Evolutionary conservation across 2,113 vertebrate species (phyloP), one percentile per base, ranked within the genome.

Genomic region (Speoplatyrhinus poulsoni): DNA sequence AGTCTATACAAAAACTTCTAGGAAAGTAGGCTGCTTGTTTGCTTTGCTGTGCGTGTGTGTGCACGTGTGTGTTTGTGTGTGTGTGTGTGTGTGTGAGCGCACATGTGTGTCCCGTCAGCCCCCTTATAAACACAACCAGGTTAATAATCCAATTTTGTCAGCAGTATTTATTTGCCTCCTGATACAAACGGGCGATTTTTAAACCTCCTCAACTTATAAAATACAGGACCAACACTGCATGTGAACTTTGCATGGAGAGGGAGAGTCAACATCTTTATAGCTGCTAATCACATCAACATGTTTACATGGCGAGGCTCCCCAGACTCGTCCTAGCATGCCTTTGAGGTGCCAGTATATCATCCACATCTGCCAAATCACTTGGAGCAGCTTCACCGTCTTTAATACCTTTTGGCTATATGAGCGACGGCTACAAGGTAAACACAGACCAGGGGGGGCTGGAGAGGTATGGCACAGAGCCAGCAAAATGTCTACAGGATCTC

Each of bases 11-110:
- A 73, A 80, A 88, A 85, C 85, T 92, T 94, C 91, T 93, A 92
- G 91, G 93, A 93, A 93, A 88, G 58, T 6, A 10, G 74, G 73
- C 63, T 88, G 84, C 87, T 84, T 89, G 82, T 87, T 89, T 92
- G 81, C 76, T 77, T 82, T 17, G 36, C 7, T 66, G 56, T 49
- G 16, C 60, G 19, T 60, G 63, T 53, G 17, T 53, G 12, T 69
- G 57, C 53, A 33, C 62, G 54, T 58, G 36, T 49, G 46, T 68
- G 66, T 59, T 56, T 48, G 63, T 62, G 58, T 75, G 61, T 72
- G 36, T 47, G 53, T 67, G 64, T 7, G 36, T 41, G 36, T 41
- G 36, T 41, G 36, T 41, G 36, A 0, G 36, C 36, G 36, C 36
- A 8, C 36, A 41, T 41, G 36, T 41, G 36, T 8, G 36, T 41